Base-by-base conservation (phyloP, 2,113 vertebrate species). In the Aleadryas rufinucha region DNA sequence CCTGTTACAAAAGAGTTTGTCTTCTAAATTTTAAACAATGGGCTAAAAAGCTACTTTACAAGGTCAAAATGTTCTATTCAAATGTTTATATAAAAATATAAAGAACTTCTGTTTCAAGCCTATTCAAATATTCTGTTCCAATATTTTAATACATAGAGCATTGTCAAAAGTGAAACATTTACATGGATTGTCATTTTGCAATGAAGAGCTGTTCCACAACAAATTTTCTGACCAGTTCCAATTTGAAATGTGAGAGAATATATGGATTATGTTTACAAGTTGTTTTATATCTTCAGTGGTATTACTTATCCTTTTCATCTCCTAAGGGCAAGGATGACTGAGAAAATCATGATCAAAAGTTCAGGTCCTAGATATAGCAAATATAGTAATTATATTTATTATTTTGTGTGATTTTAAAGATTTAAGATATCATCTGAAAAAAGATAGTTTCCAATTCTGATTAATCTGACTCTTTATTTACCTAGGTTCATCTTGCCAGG, bases 1-100 rank as follows among this genome's bases (percentile, higher is more conserved):
- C 65, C 39, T 82, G 14, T 37, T 64, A 68, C 33, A 82, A 82
- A 91, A 33, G 22, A 75, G 19, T 53, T 94, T 88, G 27, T 69
- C 31, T 45, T 78, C 77, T 45, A 70, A 72, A 65, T 90, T 96
- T 94, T 91, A 85, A 90, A 90, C 68, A 93, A 90, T 31, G 19
- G 54, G 21, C 60, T 90, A 39, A 87, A 90, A 91, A 77, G 11
- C 19, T 69, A 23, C 27, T 87, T 93, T 41, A 53, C 39, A 81
- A 68, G 59, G 42, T 63, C 63, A 83, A 72, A 79, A 90, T 31
- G 17, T 70, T 96, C 66, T 61, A 12, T 57, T 93, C 50, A n/a
- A n/a, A n/a, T n/a, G n/a, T n/a, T n/a, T n/a, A n/a, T n/a, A n/a
- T 30, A 80, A 90, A 91, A 76, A 65, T 63, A 78, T 13, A 56